A percentile compares a stretch with the other conserved stretches of the same genome.
Evolutionary conservation across 2,797 vertebrate species (phyloP).

Genomic region (Pangasius larnaudii): DNA sequence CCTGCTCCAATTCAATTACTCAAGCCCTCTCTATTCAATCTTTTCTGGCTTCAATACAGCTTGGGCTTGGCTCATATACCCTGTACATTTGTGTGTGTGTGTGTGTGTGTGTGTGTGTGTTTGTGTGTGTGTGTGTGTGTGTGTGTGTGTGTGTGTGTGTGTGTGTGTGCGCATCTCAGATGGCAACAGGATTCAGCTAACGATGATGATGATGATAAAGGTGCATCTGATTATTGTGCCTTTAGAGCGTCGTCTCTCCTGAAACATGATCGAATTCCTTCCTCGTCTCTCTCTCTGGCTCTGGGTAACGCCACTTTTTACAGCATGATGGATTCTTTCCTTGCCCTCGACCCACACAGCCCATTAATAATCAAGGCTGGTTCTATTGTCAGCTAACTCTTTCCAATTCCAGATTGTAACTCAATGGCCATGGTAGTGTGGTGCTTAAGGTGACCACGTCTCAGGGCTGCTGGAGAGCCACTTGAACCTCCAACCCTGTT

Average conservation of each 20-base stretch:
- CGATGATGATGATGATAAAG: slow-evolving; percentile 5
- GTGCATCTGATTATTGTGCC: slow-evolving; percentile 12
- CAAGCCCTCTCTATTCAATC: slow-evolving; percentile 47
- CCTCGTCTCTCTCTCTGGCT: neutral
- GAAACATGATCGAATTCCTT: neutral
- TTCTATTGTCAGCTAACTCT: neutral
- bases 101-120: slow-evolving; percentile 5
- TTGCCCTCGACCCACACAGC: slow-evolving; percentile 6
- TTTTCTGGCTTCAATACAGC: slow-evolving; percentile 24
- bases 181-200: neutral
- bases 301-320: neutral
- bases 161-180: slow-evolving; percentile 10
- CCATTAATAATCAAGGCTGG: slow-evolving; percentile 28
- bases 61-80: slow-evolving; percentile 10
- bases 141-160: slow-evolving; percentile 12
- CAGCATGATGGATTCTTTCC: slow-evolving; percentile 30
- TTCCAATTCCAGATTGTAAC: slow-evolving; percentile 10
- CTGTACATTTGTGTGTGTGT: slow-evolving; percentile 17
- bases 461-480: neutral
- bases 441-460: neutral
- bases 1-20: slow-evolving; percentile 52
- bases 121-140: slow-evolving; percentile 24
- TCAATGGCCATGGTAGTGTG: neutral
- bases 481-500: neutral
- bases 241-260: neutral